Percentiles rank a stretch among this genome's conserved stretches.
Evolutionary conservation across 35 echinoderm and acorn worm genomes (phyloP).

Genomic region (Heliocidaris erythrogramma): DNA sequence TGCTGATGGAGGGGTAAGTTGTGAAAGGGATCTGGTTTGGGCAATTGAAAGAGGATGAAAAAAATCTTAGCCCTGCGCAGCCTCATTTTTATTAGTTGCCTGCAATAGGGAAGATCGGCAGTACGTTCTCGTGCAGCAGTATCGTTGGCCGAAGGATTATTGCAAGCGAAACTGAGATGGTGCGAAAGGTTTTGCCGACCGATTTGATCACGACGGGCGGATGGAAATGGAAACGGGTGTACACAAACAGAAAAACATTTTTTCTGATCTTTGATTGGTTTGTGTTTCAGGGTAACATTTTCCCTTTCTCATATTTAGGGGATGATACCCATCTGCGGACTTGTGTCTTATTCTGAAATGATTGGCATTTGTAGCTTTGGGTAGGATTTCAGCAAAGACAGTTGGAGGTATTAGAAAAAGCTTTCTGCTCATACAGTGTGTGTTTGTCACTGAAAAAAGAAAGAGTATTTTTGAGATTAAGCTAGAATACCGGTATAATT

Average conservation of each 20-base stretch:
- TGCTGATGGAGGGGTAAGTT: constrained; percentile 13
- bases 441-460: too few species aligned
- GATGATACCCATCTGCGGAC: background rate
- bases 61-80: background rate
- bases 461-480: too few species aligned
- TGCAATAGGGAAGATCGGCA: background rate
- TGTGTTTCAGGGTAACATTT: background rate
- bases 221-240: background rate
- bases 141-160: background rate
- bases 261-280: background rate
- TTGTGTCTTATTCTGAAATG: background rate
- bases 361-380: background rate
- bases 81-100: constrained; percentile 16
- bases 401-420: too few species aligned
- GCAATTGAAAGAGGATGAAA: background rate
- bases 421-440: too few species aligned
- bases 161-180: constrained; percentile 28
- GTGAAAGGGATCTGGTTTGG: background rate
- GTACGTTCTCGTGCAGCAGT: background rate
- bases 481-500: too few species aligned
- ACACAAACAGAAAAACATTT: constrained; percentile 41
- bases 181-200: background rate
- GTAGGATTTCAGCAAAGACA: too few species aligned
- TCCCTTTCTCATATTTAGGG: background rate
- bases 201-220: constrained; percentile 7